These are phyloP conservation scores for Gasterosteus aculeatus DNA, from an alignment of 2,113 vertebrate genomes.

Conservation along the genomic window DNA sequence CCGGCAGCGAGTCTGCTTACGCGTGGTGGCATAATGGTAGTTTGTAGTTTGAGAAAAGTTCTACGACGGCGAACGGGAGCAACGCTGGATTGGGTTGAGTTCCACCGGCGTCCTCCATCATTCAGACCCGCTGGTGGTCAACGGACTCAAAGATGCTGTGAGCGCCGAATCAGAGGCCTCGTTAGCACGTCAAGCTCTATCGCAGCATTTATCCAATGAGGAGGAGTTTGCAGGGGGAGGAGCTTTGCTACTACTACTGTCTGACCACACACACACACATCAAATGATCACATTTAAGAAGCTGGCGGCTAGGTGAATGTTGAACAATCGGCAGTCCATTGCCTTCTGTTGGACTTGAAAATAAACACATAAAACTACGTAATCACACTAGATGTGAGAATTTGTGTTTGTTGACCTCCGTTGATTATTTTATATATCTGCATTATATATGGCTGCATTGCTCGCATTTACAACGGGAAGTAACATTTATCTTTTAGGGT, in stretches of 20 bases:
- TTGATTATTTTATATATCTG: not conserved
- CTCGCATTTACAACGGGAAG: not conserved
- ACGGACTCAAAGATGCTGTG: slow-evolving; percentile 25
- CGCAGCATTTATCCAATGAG: slow-evolving; percentile 5
- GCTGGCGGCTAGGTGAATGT: too few relatives aligned
- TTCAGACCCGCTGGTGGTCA: slow-evolving; percentile 13
- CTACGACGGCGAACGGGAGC: not conserved
- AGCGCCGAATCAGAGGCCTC: slow-evolving; percentile 36
- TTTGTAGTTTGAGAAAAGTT: not conserved
- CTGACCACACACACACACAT: not conserved
- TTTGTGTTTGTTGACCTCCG: not conserved
- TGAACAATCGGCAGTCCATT: not conserved
- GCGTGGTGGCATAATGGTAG: not conserved
- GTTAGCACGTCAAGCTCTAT: slow-evolving; percentile 40
- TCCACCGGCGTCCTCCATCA: not conserved
- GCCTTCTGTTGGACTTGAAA: not conserved
- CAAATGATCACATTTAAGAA: too few relatives aligned
- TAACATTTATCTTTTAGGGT: not conserved
- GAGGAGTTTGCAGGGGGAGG: slow-evolving; percentile 33
- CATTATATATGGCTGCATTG: too few relatives aligned
- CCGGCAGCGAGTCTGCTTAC: not conserved
- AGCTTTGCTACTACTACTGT: slow-evolving; percentile 30
- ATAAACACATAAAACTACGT: not conserved
- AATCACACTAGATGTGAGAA: too few relatives aligned
- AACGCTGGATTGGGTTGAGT: not conserved